These are phyloP conservation scores for Latrodectus geometricus DNA, from an alignment of 1,140 invertebrate genomes.

Conservation along the genomic window DNA sequence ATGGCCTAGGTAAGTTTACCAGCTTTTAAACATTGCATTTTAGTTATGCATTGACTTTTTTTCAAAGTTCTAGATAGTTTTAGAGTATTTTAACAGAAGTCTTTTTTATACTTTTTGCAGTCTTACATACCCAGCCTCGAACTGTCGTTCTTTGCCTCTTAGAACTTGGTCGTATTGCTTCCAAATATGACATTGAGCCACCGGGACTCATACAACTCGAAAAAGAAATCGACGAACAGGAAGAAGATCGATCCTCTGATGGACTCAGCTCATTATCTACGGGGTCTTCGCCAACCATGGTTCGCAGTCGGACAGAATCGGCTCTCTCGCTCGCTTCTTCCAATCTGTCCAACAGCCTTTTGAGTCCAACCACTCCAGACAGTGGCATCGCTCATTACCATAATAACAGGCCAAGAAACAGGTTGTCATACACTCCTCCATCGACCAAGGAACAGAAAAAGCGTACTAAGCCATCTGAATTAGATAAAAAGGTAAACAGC, in stretches of 20 bases:
- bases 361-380: conserved; percentile 20
- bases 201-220: conserved; percentile 90
- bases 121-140: conserved; percentile 79
- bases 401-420: conserved; percentile 24
- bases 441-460: conserved; percentile 28
- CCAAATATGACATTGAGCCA: conserved; percentile 82
- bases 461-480: conserved; percentile 68
- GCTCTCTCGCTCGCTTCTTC: conserved; percentile 6
- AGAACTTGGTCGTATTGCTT: conserved; percentile 86
- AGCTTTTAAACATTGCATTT: neutral
- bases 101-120: conserved; percentile 70
- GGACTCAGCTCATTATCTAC: conserved; percentile 37
- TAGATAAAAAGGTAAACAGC: conserved; percentile 75
- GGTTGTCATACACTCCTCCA: conserved; percentile 33
- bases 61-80: neutral
- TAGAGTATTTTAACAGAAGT: neutral
- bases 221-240: conserved; percentile 83
- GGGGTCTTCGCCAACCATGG: conserved; percentile 27
- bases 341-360: neutral
- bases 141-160: conserved; percentile 90
- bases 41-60: neutral
- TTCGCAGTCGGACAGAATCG: conserved; percentile 44
- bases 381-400: conserved; percentile 3
- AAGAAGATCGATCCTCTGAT: conserved; percentile 36
- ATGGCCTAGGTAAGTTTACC: conserved; percentile 67